Conservation (phyloP, 2,797 vertebrate genomes). For the Leuciscus waleckii region DNA sequence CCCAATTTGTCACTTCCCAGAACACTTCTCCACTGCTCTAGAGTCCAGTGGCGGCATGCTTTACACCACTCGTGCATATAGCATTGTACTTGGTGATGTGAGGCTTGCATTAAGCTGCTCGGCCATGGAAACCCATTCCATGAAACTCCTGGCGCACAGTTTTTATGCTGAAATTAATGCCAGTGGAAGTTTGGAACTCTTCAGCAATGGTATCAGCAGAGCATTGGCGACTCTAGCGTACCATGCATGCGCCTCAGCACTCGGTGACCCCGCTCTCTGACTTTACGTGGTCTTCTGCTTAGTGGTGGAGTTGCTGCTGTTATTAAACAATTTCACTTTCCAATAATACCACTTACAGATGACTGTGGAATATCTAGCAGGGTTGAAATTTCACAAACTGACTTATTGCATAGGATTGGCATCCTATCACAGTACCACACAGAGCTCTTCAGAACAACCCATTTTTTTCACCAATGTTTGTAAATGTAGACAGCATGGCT, state of each 20-base stretch:
- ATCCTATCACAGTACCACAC: no score
- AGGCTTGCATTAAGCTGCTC: background rate
- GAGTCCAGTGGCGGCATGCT: background rate
- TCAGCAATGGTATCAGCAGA: background rate
- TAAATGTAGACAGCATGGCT: background rate
- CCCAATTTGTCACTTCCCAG: background rate
- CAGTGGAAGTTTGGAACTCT: background rate
- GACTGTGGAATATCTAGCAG: background rate
- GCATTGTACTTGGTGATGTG: background rate
- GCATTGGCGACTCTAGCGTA: background rate
- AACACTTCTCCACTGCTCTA: background rate
- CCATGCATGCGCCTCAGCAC: background rate
- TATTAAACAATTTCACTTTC: background rate
- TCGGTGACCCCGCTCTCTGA: background rate
- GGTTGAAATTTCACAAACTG: background rate
- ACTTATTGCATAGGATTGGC: background rate
- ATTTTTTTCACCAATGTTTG: background rate
- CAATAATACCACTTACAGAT: no score
- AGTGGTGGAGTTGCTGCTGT: background rate
- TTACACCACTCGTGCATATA: background rate
- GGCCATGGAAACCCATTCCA: background rate
- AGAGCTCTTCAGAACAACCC: background rate
- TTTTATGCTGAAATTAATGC: background rate
- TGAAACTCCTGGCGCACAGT: background rate
- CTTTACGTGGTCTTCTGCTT: background rate